Percentiles rank a stretch among this genome's conserved stretches.
Conservation (phyloP, 1,140 invertebrate genomes). For the Dendrolimus punctatus region DNA sequence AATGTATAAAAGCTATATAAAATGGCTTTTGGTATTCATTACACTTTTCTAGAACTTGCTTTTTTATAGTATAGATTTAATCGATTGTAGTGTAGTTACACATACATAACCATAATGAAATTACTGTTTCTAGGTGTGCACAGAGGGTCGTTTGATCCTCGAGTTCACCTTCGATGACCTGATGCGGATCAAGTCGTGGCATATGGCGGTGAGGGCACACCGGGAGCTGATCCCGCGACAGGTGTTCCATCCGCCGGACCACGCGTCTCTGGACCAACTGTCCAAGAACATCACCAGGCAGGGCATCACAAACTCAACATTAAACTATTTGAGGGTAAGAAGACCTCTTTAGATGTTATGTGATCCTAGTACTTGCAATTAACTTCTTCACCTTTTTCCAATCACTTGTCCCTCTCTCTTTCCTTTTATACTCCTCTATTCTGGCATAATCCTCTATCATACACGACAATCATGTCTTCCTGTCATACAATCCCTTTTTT, state of each 20-base stretch:
- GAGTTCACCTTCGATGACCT: constrained; percentile 99
- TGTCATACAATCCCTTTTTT: too few species aligned
- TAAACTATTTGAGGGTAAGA: constrained; percentile 95
- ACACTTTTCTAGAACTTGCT: too few species aligned
- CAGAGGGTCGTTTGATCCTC: constrained; percentile 95
- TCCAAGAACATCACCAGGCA: constrained; percentile 97
- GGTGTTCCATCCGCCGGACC: constrained; percentile 88
- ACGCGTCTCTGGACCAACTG: constrained; percentile 91
- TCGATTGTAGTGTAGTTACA: too few species aligned
- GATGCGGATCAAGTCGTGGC: constrained; percentile 99
- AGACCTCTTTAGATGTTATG: constrained; percentile 1
- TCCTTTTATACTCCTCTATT: too few species aligned
- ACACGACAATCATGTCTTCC: too few species aligned
- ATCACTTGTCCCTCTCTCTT: too few species aligned
- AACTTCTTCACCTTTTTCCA: not conserved
- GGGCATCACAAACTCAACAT: constrained; percentile 95
- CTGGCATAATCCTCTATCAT: too few species aligned
- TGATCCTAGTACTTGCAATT: constrained; percentile 5
- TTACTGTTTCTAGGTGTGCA: constrained; percentile 85
- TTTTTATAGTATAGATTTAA: too few species aligned
- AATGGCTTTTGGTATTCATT: too few species aligned
- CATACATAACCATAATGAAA: too few species aligned
- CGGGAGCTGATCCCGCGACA: constrained; percentile 93
- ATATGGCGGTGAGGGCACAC: constrained; percentile 94
- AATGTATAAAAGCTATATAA: too few species aligned